A percentile compares a stretch with the other conserved stretches of the same genome.
phyloP scores from a whole-genome alignment of 2,113 vertebrate genomes.

The Syrmaticus mikado region DNA sequence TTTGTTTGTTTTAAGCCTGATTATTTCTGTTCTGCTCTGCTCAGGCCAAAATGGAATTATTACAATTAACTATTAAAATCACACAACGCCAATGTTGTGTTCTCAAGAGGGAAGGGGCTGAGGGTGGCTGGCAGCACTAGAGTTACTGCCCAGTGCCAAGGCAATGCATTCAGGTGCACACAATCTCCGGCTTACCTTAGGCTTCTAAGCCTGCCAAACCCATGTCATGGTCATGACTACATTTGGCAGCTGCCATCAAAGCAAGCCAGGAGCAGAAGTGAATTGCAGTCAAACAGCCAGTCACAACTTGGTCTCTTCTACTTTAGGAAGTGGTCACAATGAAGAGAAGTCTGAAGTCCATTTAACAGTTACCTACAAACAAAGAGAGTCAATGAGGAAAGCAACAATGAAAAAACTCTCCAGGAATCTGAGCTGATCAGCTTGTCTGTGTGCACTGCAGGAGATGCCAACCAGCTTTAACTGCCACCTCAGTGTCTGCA shows the following conservation, averaged over 20 bases:
- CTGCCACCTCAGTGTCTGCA: background rate
- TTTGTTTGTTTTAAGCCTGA: constrained; percentile 38
- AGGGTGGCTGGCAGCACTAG: background rate
- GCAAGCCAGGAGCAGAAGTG: background rate
- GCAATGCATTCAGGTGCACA: background rate
- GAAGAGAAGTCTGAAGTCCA: rapidly evolving
- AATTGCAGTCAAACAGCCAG: rapidly evolving
- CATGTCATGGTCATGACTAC: rapidly evolving
- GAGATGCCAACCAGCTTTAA: background rate
- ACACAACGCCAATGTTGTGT: background rate
- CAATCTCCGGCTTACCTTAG: rapidly evolving
- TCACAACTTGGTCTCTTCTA: rapidly evolving
- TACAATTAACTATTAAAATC: background rate
- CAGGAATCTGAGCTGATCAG: background rate
- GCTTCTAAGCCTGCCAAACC: background rate
- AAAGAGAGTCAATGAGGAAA: rapidly evolving
- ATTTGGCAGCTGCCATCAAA: rapidly evolving
- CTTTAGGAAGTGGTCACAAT: background rate
- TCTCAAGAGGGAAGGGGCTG: rapidly evolving
- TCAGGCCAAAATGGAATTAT: background rate
- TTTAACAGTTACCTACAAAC: rapidly evolving
- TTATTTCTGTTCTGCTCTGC: constrained; percentile 13
- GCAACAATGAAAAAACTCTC: rapidly evolving
- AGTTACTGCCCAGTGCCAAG: background rate
- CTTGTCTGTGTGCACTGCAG: rapidly evolving